Percentiles rank a stretch among this genome's conserved stretches.
Conservation (phyloP, 2,113 vertebrate species). For the Pteropus alecto region DNA sequence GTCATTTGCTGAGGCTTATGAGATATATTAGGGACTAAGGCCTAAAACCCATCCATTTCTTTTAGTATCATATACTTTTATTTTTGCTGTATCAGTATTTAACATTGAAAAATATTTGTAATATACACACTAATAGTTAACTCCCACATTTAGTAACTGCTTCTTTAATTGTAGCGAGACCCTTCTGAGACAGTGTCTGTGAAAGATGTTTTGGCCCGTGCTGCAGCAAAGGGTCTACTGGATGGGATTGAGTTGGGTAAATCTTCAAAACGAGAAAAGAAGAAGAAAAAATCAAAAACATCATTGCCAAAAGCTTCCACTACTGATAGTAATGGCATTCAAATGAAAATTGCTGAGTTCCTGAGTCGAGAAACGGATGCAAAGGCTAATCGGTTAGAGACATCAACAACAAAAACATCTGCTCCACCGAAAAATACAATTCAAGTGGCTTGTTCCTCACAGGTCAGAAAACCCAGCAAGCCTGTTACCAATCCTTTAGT, state of each 20-base stretch:
- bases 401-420: background rate
- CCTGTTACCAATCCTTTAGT: background rate
- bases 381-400: background rate
- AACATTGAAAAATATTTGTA: background rate
- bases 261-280: conserved; percentile 77
- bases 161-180: conserved; percentile 80
- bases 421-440: background rate
- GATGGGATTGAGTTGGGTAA: conserved; percentile 76
- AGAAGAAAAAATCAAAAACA: conserved; percentile 70
- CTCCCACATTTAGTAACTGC: background rate
- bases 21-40: background rate
- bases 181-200: conserved; percentile 76
- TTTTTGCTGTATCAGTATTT: background rate
- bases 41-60: background rate
- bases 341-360: conserved; percentile 73
- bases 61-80: background rate
- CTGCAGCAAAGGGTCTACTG: conserved; percentile 85
- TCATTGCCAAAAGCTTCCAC: conserved; percentile 26
- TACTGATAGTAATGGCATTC: conserved; percentile 4
- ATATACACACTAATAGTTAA: background rate
- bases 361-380: conserved; percentile 62
- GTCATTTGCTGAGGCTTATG: background rate
- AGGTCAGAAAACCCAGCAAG: conserved; percentile 30
- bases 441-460: rapidly evolving
- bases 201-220: conserved; percentile 84